Base-by-base conservation (phyloP, 2,113 vertebrate species). In the rat (Rattus norvegicus) region DNA sequence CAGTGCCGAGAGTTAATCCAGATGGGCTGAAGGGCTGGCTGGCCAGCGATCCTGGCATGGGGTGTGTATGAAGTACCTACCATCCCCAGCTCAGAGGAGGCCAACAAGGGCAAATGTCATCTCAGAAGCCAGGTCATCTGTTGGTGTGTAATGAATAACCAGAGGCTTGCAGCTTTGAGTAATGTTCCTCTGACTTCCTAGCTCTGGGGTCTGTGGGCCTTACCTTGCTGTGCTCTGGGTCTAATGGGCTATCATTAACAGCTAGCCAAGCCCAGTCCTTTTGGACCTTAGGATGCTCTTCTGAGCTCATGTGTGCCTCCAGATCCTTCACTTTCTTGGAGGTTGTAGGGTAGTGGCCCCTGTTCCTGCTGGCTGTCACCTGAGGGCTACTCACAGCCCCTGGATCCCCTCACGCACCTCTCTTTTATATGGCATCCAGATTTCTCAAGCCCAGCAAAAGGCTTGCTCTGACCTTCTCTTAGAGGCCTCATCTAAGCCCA, bases 231-330 rank as follows among this genome's bases (percentile, higher is more conserved):
- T 30, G 49, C 70, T 54, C 49, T 2, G 14, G 88, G n/a, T 36
- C 56, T 36, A 19, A 26, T 2, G 11, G 36, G 72, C 47, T 30
- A 0, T 0, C 0, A 4, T 39, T 76, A 6, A 9, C 28, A 28
- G 47, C 28, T 1, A 4, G 28, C 24, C 9, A 0, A 2, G 22
- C 90, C 14, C 5, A 0, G 14, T 6, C 63, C 43, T 61, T 85
- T 83, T 75, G 56, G 70, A 85, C 24, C 6, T 3, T 7, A 1
- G 17, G 28, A 19, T 2, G 72, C 83, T 49, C 54, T 19, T 43
- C 61, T 69, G 6, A 30, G 88, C 61, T 30, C 33, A 9, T 33
- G 0, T 26, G 13, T 16, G n/a, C 2, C 14, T 19, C 77, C 92
- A 65, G 79, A 61, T 24, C 43, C 1, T 30, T 52, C 43, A 22